Evolutionary conservation across 1,140 invertebrate genomes (phyloP).

Genomic region (Musca domestica): DNA sequence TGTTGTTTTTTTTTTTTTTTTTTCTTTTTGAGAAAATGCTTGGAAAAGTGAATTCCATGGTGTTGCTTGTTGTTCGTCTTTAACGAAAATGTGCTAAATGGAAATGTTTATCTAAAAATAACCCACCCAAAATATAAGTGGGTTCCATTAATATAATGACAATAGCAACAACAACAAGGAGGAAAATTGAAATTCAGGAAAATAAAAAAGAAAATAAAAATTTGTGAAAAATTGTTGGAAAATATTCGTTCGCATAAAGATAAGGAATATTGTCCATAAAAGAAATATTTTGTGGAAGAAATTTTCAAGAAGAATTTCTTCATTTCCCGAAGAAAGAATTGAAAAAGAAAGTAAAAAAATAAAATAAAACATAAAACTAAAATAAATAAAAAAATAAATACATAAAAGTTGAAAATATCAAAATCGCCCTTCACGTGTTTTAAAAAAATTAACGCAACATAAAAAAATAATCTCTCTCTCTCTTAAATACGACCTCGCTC

Average conservation of each 20-base stretch:
- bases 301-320: not conserved
- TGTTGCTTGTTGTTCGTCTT: not conserved
- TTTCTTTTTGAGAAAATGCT: too few relatives aligned
- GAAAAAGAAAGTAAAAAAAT: not conserved
- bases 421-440: too few relatives aligned
- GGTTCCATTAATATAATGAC: not conserved
- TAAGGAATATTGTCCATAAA: too few relatives aligned
- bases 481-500: constrained; percentile 3
- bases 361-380: too few relatives aligned
- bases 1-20: too few relatives aligned
- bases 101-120: constrained; percentile 16
- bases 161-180: not conserved
- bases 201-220: not conserved
- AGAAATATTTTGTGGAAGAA: too few relatives aligned
- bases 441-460: too few relatives aligned
- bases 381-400: too few relatives aligned
- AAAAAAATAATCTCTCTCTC: too few relatives aligned
- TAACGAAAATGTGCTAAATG: constrained; percentile 6
- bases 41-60: constrained; percentile 3
- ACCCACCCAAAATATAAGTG: not conserved
- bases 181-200: not conserved
- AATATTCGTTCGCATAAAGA: too few relatives aligned
- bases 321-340: not conserved
- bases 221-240: too few relatives aligned
- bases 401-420: too few relatives aligned